A percentile compares a stretch with the other conserved stretches of the same genome.
Evolutionary conservation across 2,888 invertebrate species (phyloP).

Genomic region (Acanthoscelides obtectus): DNA sequence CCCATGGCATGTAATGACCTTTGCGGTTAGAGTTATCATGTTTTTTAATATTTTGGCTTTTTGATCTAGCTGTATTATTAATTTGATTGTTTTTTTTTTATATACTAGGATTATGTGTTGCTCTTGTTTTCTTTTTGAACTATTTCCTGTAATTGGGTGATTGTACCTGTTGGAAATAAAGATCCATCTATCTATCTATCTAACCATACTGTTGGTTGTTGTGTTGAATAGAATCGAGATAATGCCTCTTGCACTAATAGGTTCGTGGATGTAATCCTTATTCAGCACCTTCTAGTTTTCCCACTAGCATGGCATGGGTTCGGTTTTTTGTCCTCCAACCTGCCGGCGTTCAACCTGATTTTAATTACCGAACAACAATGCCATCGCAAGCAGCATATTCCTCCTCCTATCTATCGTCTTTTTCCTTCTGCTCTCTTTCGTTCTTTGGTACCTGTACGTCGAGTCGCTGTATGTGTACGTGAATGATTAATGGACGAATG

Average conservation of each 20-base stretch:
- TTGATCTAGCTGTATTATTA: too few species aligned
- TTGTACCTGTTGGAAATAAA: too few species aligned
- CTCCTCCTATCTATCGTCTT: neutral
- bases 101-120: too few species aligned
- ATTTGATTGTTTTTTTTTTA: too few species aligned
- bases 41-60: too few species aligned
- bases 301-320: neutral
- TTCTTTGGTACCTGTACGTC: neutral
- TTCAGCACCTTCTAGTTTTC: neutral
- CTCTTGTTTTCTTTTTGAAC: too few species aligned
- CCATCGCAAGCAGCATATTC: neutral
- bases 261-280: neutral
- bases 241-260: neutral
- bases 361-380: neutral
- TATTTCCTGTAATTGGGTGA: too few species aligned
- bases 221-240: neutral
- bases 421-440: neutral
- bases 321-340: neutral
- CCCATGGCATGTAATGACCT: too few species aligned
- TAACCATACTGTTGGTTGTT: too few species aligned
- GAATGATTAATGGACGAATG: neutral
- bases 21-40: too few species aligned
- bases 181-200: too few species aligned
- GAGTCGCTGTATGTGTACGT: neutral
- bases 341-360: neutral